phyloP scores from a whole-genome alignment of 2,797 vertebrate species.

The Helarctos malayanus region DNA sequence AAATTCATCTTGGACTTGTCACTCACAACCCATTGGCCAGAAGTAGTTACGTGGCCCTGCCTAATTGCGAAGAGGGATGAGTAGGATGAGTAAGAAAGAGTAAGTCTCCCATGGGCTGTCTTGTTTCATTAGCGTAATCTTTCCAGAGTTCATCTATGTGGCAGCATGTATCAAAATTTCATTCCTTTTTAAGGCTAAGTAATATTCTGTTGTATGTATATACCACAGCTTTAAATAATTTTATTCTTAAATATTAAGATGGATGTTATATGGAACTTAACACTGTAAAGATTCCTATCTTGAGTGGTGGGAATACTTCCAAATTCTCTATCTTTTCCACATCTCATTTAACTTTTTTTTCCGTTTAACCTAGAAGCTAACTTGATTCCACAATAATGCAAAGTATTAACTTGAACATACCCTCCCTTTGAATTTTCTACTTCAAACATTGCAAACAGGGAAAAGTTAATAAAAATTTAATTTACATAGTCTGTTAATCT shows the following conservation, averaged over 20 bases:
- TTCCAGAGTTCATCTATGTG: neutral
- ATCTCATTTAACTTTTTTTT: slow-evolving; percentile 42
- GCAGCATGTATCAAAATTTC: neutral
- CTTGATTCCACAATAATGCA: slow-evolving; percentile 27
- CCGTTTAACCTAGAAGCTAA: neutral
- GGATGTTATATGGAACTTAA: neutral
- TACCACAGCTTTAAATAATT: neutral
- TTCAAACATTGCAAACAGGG: neutral
- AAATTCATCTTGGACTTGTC: neutral
- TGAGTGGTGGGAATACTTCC: neutral
- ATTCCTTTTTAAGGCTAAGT: neutral
- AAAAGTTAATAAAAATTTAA: neutral
- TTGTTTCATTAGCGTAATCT: neutral
- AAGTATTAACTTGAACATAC: slow-evolving; percentile 34
- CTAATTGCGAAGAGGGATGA: neutral
- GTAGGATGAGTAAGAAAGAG: neutral
- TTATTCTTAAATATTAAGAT: slow-evolving; percentile 40
- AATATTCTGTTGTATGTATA: neutral
- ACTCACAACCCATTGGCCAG: neutral
- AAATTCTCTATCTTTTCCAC: neutral
- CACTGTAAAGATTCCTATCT: neutral
- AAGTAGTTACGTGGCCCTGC: neutral
- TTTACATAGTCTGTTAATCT: neutral
- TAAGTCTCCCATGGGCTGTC: neutral
- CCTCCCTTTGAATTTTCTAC: neutral